Evolutionary conservation across 2,888 invertebrate species (phyloP).

Genomic region (Cactoblastis cactorum): DNA sequence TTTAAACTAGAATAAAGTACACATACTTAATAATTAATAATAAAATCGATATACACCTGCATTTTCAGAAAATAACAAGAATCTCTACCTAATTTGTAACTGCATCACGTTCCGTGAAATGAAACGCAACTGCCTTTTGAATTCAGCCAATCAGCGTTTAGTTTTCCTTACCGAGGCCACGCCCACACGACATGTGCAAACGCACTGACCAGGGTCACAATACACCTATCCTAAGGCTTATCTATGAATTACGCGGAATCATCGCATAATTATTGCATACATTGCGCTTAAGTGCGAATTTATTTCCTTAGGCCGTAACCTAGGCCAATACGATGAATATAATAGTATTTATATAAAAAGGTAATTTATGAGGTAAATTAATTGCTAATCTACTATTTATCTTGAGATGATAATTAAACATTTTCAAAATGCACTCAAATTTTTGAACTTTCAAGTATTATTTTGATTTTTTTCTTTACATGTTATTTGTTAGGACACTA

Average conservation of each 20-base stretch:
- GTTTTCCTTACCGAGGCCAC: conserved; percentile 52
- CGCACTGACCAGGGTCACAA: conserved; percentile 42
- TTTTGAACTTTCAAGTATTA: too few relatives aligned
- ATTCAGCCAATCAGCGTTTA: conserved; percentile 52
- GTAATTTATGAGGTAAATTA: neutral
- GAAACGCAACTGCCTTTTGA: conserved; percentile 66
- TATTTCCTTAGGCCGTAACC: neutral
- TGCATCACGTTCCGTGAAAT: conserved; percentile 50
- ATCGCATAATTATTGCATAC: neutral
- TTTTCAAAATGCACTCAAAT: too few relatives aligned
- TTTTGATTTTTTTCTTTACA: too few relatives aligned
- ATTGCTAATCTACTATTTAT: neutral
- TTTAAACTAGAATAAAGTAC: too few relatives aligned
- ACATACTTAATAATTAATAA: too few relatives aligned
- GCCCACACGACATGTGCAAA: conserved; percentile 49
- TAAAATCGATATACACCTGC: neutral
- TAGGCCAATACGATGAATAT: neutral
- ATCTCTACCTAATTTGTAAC: conserved; percentile 50
- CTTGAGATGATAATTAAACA: too few relatives aligned
- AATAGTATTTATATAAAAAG: neutral
- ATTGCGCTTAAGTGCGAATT: neutral
- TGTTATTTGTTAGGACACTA: too few relatives aligned
- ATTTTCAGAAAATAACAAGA: conserved; percentile 21
- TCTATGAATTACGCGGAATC: conserved; percentile 17
- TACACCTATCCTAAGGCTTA: conserved; percentile 21